Evolutionary conservation across 2,113 vertebrate species (phyloP).

Genomic region (Myiopsitta monachus): DNA sequence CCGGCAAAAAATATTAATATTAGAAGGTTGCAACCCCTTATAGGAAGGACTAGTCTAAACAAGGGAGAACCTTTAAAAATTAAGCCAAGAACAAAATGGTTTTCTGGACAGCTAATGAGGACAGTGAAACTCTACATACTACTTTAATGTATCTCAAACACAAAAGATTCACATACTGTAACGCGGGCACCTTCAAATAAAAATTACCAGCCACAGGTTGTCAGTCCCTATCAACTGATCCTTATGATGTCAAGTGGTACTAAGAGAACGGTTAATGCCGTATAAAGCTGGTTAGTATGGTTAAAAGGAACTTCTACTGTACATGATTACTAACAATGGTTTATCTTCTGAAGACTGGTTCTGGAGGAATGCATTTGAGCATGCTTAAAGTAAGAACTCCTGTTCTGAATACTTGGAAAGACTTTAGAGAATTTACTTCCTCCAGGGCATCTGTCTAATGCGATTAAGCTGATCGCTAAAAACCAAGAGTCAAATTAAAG

Average conservation of each 20-base stretch:
- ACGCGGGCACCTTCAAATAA: background rate
- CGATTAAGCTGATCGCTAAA: background rate
- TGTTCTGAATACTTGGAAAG: background rate
- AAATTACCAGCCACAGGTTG: background rate
- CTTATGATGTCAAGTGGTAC: background rate
- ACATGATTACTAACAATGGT: background rate
- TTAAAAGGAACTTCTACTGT: background rate
- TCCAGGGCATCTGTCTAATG: background rate
- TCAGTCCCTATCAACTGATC: background rate
- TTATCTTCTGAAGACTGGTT: background rate
- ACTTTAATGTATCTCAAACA: background rate
- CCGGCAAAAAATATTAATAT: background rate
- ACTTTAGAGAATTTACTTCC: background rate
- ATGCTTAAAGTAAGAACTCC: background rate
- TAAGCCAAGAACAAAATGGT: background rate
- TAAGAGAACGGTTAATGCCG: background rate
- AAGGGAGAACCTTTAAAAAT: background rate
- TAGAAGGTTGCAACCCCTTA: background rate
- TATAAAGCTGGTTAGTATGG: background rate
- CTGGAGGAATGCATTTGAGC: background rate
- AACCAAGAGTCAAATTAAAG: background rate
- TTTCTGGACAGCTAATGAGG: background rate
- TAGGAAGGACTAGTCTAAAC: background rate
- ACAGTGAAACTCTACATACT: background rate
- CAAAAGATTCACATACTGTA: background rate